Evolutionary conservation across 2,113 vertebrate genomes (phyloP), one percentile per base, ranked within the genome.

Genomic region (Archilochus colubris): DNA sequence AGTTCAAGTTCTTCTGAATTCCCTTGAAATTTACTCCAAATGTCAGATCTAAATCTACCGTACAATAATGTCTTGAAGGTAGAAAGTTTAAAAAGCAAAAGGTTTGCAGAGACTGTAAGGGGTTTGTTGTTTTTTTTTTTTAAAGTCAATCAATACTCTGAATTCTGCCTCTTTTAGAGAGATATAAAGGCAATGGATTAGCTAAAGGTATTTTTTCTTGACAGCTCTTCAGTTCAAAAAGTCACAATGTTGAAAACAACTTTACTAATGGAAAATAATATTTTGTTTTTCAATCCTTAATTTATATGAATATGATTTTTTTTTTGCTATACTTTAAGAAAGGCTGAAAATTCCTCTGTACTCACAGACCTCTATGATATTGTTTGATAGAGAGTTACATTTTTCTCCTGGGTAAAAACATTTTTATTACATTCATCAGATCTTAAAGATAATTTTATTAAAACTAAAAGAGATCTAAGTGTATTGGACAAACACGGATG

Each of bases 11-110:
- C 55, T 87, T 82, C 33, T 51, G 51, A 80, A 51, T 27, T 90
- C 64, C 78, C 79, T 53, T 91, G 88, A 95, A 97, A 90, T 86
- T 77, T 77, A 86, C 88, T 93, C 73, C 73, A 95, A 95, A 93
- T 88, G 76, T 90, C 94, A 95, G 82, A 91, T 86, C 82, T 90
- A 88, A 95, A 95, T 95, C 88, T 93, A 51, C 61, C 67, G 11
- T 54, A 72, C 25, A 86, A 70, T 57, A 82, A 93, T 86, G 12
- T 46, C 73, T 93, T 89, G 69, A 95, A 88, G 63, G 66, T 59
- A 30, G 63, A 88, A 94, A 91, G 62, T 68, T 82, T 50, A 31
- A 94, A 90, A 92, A 86, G 51, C 86, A 86, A 81, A 92, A 82
- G 75, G 43, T 86, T 95, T 77, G 75, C 57, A 66, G 54, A 89